These are phyloP conservation scores for Prosopocoilus inquinatus DNA, from an alignment of 2,888 invertebrate genomes.

Conservation along the genomic window DNA sequence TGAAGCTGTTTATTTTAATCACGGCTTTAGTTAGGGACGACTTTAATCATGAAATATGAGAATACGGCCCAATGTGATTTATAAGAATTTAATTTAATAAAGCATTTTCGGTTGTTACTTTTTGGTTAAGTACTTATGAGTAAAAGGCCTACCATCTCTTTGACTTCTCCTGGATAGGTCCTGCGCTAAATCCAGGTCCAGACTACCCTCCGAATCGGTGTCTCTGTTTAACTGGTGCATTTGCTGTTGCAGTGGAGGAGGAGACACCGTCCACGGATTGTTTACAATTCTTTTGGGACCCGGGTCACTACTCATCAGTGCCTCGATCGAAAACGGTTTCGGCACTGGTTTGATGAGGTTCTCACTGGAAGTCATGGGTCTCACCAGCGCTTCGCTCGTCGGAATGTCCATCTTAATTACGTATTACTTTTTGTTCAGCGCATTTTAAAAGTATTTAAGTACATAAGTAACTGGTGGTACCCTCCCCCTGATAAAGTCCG, in stretches of 20 bases:
- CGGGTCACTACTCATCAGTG: constrained; percentile 54
- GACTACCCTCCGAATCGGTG: constrained; percentile 47
- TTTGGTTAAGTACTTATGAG: background rate
- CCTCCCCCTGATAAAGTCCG: background rate
- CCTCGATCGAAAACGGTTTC: constrained; percentile 64
- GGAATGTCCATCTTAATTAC: constrained; percentile 31
- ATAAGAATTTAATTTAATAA: no score
- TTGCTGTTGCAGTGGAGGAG: constrained; percentile 25
- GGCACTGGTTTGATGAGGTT: constrained; percentile 51
- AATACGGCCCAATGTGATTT: no score
- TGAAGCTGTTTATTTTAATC: no score
- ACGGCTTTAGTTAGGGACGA: no score
- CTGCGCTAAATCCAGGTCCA: constrained; percentile 48
- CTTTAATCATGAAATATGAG: no score
- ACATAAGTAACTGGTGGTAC: background rate
- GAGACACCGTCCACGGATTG: constrained; percentile 32
- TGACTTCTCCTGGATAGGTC: constrained; percentile 46
- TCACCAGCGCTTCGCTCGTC: constrained; percentile 31
- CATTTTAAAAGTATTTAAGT: no score
- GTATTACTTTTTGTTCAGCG: background rate
- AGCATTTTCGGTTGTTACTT: no score
- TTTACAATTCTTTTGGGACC: constrained; percentile 36
- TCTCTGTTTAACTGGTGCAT: constrained; percentile 34
- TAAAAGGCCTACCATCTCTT: constrained; percentile 39
- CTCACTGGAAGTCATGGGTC: constrained; percentile 26